Percentiles rank a stretch among this genome's conserved stretches.
Conservation (phyloP, 2,888 invertebrate genomes). For the Alentia gelatinosa region DNA sequence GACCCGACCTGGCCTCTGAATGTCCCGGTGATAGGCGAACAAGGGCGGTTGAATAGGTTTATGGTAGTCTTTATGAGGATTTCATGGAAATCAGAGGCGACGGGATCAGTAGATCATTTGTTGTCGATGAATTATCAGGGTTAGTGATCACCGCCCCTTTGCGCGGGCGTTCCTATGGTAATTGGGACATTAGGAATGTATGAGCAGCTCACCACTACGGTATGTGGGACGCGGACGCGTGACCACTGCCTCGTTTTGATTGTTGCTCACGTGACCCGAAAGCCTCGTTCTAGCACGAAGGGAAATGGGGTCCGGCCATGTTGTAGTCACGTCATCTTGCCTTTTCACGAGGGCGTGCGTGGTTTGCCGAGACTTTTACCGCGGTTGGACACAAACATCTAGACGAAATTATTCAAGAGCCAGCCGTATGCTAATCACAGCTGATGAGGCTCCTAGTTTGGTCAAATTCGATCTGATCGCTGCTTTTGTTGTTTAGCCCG, state of each 20-base stretch:
- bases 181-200: slow-evolving; percentile 1
- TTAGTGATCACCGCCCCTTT: neutral
- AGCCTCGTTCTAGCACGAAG: neutral
- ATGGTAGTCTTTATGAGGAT: neutral
- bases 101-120: slow-evolving; percentile 16
- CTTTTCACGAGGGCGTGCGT: neutral
- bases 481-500: neutral
- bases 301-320: neutral
- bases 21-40: neutral
- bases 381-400: neutral
- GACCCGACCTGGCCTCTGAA: neutral
- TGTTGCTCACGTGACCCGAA: neutral
- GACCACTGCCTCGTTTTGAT: slow-evolving; percentile 7
- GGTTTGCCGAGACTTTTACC: neutral
- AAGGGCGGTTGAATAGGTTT: neutral
- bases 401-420: neutral
- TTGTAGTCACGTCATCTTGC: neutral
- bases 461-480: neutral
- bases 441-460: neutral
- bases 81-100: neutral
- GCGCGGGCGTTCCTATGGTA: slow-evolving; percentile 1
- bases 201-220: neutral
- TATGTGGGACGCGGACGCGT: neutral
- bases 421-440: neutral
- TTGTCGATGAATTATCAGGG: neutral